Evolutionary conservation across 2,888 invertebrate genomes (phyloP), one percentile per base, ranked within the genome.

Genomic region (Thecophora atra): DNA sequence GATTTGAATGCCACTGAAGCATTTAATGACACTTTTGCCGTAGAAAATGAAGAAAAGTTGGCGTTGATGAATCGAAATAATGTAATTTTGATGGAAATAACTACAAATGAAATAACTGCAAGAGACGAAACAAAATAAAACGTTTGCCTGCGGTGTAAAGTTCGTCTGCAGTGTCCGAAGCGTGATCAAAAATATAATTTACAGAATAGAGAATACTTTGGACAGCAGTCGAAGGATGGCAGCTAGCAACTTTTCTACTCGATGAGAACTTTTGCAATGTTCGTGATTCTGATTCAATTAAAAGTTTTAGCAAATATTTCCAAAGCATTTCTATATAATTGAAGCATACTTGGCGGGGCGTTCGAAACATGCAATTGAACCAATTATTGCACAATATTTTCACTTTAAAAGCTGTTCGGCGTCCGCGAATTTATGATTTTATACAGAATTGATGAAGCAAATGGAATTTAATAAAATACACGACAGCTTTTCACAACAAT

Each of bases 261-360:
- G 67, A 54, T 67, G 54, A 56, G 54, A 67, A 67, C 5, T 67
- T 67, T 37, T 19, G 19, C 54, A 67, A 67, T 52, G 67, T 67
- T 54, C 67, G 67, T 67, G 67, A 67, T 67, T 67, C 54, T 26
- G 54, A 67, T 67, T 67, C 67, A 67, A 67, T 67, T 67, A 67
- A 67, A 67, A 67, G 67, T 67, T 67, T 54, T 30, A 2, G 54
- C 28, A 37, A 54, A 37, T 54, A 54, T 30, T 67, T 54, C 37
- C 30, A 37, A 21, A 47, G 64, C 64, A n/a, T 2, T 24, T 24
- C 28, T 47, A 37, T 1, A 44, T 3, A 58, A 21, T 42, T 47
- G 44, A 26, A 42, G 24, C 21, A 19, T 42, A 19, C 44, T 47
- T 64, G 19, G 8, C 26, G 47, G 26, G 47, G 47, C 44, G 42